Evolutionary conservation across 2,888 invertebrate species (phyloP), one percentile per base, ranked within the genome.

Genomic region (Gastracanthus pulcherrimus): DNA sequence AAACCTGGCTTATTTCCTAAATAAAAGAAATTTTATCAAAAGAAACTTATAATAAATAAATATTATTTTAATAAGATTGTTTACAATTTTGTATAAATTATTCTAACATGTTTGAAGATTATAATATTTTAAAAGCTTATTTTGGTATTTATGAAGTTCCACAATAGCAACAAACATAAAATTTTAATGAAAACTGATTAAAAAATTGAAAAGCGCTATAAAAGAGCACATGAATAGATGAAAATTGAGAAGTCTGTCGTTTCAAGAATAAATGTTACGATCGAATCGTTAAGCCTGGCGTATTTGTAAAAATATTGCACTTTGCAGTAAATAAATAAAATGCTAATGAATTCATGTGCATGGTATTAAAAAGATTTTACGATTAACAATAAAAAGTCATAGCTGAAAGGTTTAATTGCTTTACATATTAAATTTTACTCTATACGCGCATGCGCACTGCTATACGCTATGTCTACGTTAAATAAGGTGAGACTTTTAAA

Each of bases 251-350:
- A 7, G 60, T 5, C 51, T 11, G 48, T 4, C 51, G 9, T 16
- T 9, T 41, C 41, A 26, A 9, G 26, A 3, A 26, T 23, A 26
- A 58, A 26, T 3, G 34, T 34, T n/a, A 55, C 62, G 62, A 62
- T 16, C 55, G 6, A 62, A 70, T 31, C 69, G 19, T 66, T 55
- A 71, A 71, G 41, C n/a, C 9, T 41, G 5, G 26, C 19, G 69
- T 38, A 45, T 64, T 70, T 41, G 70, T 34, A 70, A 76, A 60
- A 62, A 38, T 75, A 75, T 34, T 60, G 41, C 45, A 41, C 38
- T 64, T 38, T 55, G 29, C 64, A 55, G 64, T 67, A 36, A 72
- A 76, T 81, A 72, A 81, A 76, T 76, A 76, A 81, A 81, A 76
- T 23, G 34, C 66, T 76, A 81, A 81, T 76, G 66, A 58, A 48